A percentile compares a stretch with the other conserved stretches of the same genome.
Conservation (phyloP, 2,888 invertebrate species). For the Nomada goodeniana region DNA sequence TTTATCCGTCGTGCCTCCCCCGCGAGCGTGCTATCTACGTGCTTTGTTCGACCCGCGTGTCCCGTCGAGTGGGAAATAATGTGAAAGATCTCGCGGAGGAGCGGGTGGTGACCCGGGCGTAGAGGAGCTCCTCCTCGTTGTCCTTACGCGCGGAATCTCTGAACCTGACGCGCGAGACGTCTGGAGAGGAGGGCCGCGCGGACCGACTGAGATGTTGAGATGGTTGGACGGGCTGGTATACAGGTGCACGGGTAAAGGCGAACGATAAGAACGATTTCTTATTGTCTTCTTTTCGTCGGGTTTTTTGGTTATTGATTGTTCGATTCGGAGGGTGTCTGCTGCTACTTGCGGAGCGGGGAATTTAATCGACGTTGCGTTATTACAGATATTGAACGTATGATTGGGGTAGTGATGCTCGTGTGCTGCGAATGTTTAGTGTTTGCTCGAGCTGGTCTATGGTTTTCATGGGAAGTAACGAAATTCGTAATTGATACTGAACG, state of each 20-base stretch:
- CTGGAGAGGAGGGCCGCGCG: conserved; percentile 23
- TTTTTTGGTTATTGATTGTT: no score
- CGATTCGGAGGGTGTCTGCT: no score
- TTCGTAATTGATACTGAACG: no score
- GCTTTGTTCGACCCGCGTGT: conserved; percentile 59
- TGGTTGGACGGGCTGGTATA: conserved; percentile 17
- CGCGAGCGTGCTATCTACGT: conserved; percentile 7
- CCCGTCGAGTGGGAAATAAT: conserved; percentile 65
- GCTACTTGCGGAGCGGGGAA: no score
- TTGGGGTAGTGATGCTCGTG: no score
- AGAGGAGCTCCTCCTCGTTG: conserved; percentile 48
- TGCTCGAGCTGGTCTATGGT: no score
- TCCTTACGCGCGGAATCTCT: conserved; percentile 48
- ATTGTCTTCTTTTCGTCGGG: background rate
- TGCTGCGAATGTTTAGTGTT: no score
- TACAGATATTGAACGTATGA: no score
- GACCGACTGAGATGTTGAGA: conserved; percentile 7
- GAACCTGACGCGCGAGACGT: conserved; percentile 38
- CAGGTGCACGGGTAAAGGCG: background rate
- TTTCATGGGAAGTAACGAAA: no score
- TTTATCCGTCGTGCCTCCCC: background rate
- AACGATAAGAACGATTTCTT: background rate
- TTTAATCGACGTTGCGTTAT: no score
- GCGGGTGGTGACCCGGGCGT: conserved; percentile 32
- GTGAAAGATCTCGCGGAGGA: conserved; percentile 61